A percentile compares a stretch with the other conserved stretches of the same genome.
Evolutionary conservation across 2,113 vertebrate species (phyloP).

Genomic region (Chelonoidis abingdonii): DNA sequence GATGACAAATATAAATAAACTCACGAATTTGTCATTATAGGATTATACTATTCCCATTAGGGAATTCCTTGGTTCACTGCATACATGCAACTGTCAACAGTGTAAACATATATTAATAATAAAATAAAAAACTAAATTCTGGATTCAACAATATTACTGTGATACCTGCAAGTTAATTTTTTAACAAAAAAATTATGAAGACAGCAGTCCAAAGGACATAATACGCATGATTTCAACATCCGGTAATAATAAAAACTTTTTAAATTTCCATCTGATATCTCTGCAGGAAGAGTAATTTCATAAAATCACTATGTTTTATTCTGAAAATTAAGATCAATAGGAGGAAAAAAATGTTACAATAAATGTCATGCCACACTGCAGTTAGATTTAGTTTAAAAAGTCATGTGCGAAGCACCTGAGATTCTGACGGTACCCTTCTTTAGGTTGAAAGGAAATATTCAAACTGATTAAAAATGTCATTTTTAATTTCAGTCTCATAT

Average conservation of each 20-base stretch:
- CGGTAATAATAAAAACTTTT: neutral
- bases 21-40: neutral
- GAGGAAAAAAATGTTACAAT: neutral
- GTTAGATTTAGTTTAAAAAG: neutral
- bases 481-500: neutral
- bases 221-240: neutral
- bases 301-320: neutral
- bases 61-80: neutral
- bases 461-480: neutral
- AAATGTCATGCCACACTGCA: neutral
- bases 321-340: neutral
- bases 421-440: neutral
- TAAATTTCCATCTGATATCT: conserved; percentile 25
- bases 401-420: neutral
- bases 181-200: neutral
- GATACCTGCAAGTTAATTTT: neutral
- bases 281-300: neutral
- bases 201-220: neutral
- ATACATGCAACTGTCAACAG: neutral
- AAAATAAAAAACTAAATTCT: conserved; percentile 6
- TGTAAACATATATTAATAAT: neutral
- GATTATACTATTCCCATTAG: neutral
- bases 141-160: neutral
- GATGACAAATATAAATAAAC: neutral
- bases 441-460: neutral